phyloP scores from a whole-genome alignment of 2,888 invertebrate genomes.

The Acholoe squamosa region DNA sequence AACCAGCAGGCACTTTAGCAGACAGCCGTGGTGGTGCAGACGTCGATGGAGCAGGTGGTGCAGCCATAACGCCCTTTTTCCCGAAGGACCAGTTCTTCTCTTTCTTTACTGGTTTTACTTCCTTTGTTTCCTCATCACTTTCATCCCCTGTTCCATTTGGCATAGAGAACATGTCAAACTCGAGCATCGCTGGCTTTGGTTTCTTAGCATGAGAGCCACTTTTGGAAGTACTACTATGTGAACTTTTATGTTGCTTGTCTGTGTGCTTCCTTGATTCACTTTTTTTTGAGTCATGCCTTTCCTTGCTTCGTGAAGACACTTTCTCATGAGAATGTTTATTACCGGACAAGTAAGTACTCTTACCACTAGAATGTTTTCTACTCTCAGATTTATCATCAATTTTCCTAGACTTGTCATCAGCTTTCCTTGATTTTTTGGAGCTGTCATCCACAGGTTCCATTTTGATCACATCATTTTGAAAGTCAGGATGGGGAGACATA shows the following conservation, averaged over 20 bases:
- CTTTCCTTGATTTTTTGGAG: not conserved
- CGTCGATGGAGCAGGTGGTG: not conserved
- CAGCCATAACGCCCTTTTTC: not conserved
- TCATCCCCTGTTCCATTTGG: slow-evolving; percentile 5
- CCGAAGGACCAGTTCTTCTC: not conserved
- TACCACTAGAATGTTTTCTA: slow-evolving; percentile 15
- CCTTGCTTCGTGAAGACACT: not conserved
- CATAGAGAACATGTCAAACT: slow-evolving; percentile 35
- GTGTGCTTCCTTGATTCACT: not conserved
- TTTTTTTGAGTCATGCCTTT: slow-evolving; percentile 16
- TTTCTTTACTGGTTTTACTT: not conserved
- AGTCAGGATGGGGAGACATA: not conserved
- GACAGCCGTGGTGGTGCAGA: not conserved
- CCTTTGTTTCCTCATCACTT: not conserved
- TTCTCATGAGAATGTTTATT: not conserved
- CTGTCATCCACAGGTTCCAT: not conserved
- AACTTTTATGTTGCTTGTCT: not conserved
- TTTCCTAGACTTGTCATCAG: not conserved
- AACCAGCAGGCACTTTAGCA: not conserved
- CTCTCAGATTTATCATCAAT: not conserved
- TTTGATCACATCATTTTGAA: not conserved
- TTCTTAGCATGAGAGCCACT: not conserved
- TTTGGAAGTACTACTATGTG: not conserved
- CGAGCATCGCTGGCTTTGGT: not conserved
- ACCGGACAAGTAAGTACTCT: not conserved